Evolutionary conservation across 92 coral and sea anemone genomes (phyloP), one percentile per base, ranked within the genome.

Genomic region (Epizoanthus scotinus): DNA sequence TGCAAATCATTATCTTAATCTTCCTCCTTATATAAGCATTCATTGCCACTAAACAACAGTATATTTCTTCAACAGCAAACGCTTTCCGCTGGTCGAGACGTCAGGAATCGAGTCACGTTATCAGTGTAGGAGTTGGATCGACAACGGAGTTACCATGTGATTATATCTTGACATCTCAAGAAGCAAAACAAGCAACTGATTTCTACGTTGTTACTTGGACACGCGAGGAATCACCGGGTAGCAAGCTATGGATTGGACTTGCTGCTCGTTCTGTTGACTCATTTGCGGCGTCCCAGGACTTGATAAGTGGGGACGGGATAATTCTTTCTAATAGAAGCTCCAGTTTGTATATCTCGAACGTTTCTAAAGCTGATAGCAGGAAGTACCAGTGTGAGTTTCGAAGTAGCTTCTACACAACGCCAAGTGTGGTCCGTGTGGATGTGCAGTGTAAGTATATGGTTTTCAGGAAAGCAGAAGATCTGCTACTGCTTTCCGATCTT

Each of bases 341-440:
- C 44, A 70, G 85, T 4, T 62, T 86, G 77, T 40, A 55, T 26
- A 72, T 86, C 31, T 67, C 64, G 5, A 81, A 64, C 60, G 77
- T 86, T 63, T 69, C 67, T 13, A 66, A 20, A 19, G 34, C 62
- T 40, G 83, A 81, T 61, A 73, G 79, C 9, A 77, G 85, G 0
- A 72, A 64, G 26, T 86, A 86, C 40, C 89, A 81, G 26, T 86
- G 89, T 71, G 89, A 86, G 42, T 24, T 86, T 14, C 78, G 71
- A 24, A 86, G 86, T 78, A 86, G 85, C 31, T 86, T 86, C 56
- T 86, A 86, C 79, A 71, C 89, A 21, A 61, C 31, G 5, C 86
- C 89, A 44, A 80, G 82, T 20, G 70, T 81, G 34, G 38, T 86
- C 15, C 78, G 52, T 17, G 49, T 86, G 5, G 79, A 86, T 49